Evolutionary conservation across 1,140 invertebrate genomes (phyloP), one percentile per base, ranked within the genome.

Genomic region (Melanaphis sacchari): DNA sequence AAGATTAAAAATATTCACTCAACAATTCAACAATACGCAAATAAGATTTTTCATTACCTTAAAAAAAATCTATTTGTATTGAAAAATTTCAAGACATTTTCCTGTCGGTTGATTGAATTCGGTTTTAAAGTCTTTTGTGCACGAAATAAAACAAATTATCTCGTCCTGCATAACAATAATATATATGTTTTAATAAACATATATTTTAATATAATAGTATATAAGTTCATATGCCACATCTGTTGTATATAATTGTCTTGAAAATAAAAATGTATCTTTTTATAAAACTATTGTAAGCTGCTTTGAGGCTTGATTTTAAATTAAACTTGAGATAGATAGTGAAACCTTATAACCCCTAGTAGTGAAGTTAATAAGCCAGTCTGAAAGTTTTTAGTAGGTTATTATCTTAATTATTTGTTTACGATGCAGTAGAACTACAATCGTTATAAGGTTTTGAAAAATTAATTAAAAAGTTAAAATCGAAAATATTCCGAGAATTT

Each of bases 401-500:
- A n/a, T 18, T 18, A 76, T 76, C n/a, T 76, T 76, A 76, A 76
- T 76, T 36, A n/a, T 59, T 26, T 59, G 31, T 36, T n/a, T n/a
- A 24, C n/a, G n/a, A 31, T 76, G 31, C 31, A 31, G 18, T n/a
- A 76, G 18, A 18, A 76, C 15, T n/a, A 7, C n/a, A 76, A n/a
- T n/a, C 59, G 15, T 36, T n/a, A 5, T 76, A 76, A n/a, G 15
- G 31, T 76, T 76, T 76, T 76, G 4, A 76, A n/a, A 76, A 76
- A 76, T 76, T 76, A 76, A 76, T 76, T 76, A n/a, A 76, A 76
- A 76, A n/a, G 59, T 76, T 76, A n/a, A n/a, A n/a, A 18, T n/a
- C 31, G 4, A 76, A 31, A n/a, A 6, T 18, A n/a, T 4, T 76
- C n/a, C 59, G n/a, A 36, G 18, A 76, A n/a, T 76, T 76, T 76